Percentiles rank a stretch among this genome's conserved stretches.
Conservation (phyloP, 2,888 invertebrate genomes). For the Thecophora atra region DNA sequence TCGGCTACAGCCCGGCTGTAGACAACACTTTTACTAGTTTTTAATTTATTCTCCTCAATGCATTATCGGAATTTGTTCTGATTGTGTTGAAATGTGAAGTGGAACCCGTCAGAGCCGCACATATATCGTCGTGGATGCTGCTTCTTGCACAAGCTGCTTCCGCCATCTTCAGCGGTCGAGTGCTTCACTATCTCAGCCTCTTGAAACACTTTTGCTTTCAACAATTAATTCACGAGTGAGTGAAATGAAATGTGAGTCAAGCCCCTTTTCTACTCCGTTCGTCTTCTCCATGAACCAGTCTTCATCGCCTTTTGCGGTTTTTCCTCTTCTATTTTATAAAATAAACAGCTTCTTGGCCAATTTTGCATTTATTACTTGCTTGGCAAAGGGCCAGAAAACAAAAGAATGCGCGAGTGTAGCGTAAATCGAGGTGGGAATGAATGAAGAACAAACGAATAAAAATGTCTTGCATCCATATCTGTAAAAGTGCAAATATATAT, state of each 20-base stretch:
- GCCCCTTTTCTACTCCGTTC: background rate
- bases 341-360: slow-evolving; percentile 17
- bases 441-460: background rate
- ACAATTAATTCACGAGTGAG: background rate
- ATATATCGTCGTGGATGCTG: no score
- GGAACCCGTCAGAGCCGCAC: background rate
- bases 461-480: no score
- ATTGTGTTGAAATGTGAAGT: slow-evolving; percentile 1
- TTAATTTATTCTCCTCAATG: background rate
- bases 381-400: slow-evolving; percentile 16
- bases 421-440: background rate
- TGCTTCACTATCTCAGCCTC: slow-evolving; percentile 6
- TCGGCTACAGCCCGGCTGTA: no score
- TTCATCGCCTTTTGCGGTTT: background rate
- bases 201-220: slow-evolving; percentile 20
- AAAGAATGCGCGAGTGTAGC: background rate
- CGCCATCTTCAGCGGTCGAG: slow-evolving; percentile 4
- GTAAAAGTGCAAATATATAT: background rate
- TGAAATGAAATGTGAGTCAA: background rate
- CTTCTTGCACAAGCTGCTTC: background rate
- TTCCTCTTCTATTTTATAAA: background rate
- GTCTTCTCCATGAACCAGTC: background rate
- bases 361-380: slow-evolving; percentile 20
- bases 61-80: background rate
- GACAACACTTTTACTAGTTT: no score